Base-by-base conservation (phyloP, 2,888 invertebrate genomes). In the Eilema sororculum region DNA sequence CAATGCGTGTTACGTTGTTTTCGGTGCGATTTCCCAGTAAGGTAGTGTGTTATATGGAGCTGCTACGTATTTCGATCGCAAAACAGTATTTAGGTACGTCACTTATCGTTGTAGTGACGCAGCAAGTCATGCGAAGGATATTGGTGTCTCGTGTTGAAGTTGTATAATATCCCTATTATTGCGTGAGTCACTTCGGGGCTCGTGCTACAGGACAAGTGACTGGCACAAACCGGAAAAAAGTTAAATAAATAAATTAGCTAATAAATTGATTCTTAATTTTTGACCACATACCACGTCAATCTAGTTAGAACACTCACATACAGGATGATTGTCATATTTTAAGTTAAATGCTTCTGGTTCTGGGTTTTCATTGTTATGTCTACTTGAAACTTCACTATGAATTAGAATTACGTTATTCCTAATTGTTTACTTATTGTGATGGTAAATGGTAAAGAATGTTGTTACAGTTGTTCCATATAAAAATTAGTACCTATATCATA, bases 101-200 rank as follows among this genome's bases (percentile, higher is more conserved):
- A 81, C 66, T 25, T 75, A 74, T 78, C 71, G 73, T 70, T 30
- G 24, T 30, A 62, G 37, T 82, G 81, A 82, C 84, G 82, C 74
- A 79, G 78, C 74, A 71, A 58, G 65, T 67, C 52, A 28, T 65
- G 68, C 60, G 22, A 24, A 58, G 67, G 63, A 60, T 46, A 46
- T 9, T n/a, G 52, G 52, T 52, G 52, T 30, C 6, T 20, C 10
- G 33, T 65, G 33, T 56, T 63, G 52, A 30, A 64, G 46, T 77
- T 70, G 81, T 79, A 81, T 65, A 28, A 28, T 33, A 76, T 73
- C 74, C 76, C 73, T 81, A 72, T 71, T 67, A 68, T 67, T 60
- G 75, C 24, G 64, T 84, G 79, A 84, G 73, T 82, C 84, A 82
- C 52, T 68, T 25, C 2, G 60, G n/a, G 30, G 28, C 52, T 52